Evolutionary conservation across 2,888 invertebrate species (phyloP).

Genomic region (Alcis repandata): DNA sequence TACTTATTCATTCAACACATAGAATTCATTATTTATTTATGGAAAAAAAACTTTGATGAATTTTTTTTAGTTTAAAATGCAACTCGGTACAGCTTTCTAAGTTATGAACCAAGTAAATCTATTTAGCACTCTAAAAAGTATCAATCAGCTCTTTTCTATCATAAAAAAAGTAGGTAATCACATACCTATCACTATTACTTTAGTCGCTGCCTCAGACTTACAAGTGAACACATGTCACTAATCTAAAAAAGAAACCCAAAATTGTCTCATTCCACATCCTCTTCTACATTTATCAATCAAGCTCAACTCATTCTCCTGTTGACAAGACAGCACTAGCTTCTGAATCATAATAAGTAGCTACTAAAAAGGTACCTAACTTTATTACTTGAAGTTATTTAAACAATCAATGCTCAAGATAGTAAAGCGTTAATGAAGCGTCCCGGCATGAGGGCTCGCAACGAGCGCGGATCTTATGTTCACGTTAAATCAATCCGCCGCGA

Average conservation of each 20-base stretch:
- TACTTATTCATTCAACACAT: no score
- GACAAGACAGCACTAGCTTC: not conserved
- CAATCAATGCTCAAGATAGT: slow-evolving; percentile 58
- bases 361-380: not conserved
- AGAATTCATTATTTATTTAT: no score
- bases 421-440: slow-evolving; percentile 75
- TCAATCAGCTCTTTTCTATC: no score
- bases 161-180: no score
- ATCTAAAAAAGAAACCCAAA: not conserved
- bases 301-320: not conserved
- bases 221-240: not conserved
- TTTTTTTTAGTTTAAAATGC: no score
- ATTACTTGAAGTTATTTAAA: slow-evolving; percentile 41
- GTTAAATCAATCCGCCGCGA: slow-evolving; percentile 84
- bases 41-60: no score
- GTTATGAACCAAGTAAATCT: no score
- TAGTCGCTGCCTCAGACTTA: no score
- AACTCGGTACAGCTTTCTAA: no score
- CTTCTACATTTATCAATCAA: not conserved
- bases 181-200: no score
- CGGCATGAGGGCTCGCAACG: slow-evolving; percentile 67
- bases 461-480: slow-evolving; percentile 77
- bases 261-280: not conserved
- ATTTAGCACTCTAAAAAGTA: not conserved
- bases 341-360: not conserved